Conservation (phyloP, 2,888 invertebrate species). For the Sisyra nigra region DNA sequence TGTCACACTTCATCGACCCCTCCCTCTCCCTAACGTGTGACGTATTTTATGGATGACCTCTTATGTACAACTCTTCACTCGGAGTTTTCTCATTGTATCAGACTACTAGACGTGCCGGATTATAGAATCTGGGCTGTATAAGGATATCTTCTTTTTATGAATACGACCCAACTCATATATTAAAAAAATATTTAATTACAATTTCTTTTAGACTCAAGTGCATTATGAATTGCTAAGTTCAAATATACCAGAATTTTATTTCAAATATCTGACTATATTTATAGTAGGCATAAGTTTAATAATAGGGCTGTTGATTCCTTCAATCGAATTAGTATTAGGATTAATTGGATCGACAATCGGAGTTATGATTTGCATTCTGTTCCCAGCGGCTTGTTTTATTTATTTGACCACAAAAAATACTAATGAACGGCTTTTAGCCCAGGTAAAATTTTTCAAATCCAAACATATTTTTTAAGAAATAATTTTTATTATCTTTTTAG, state of each 20-base stretch:
- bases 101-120: too few species aligned
- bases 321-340: slow-evolving; percentile 86
- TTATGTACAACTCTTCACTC: too few species aligned
- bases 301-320: slow-evolving; percentile 77
- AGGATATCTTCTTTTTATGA: too few species aligned
- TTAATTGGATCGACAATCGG: slow-evolving; percentile 92
- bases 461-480: slow-evolving; percentile 1
- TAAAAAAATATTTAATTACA: too few species aligned
- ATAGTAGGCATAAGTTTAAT: slow-evolving; percentile 63
- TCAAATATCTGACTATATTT: slow-evolving; percentile 64
- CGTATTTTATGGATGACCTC: too few species aligned
- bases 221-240: slow-evolving; percentile 44
- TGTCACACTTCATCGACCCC: too few species aligned
- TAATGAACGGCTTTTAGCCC: slow-evolving; percentile 67
- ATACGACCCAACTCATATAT: too few species aligned
- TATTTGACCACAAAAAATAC: slow-evolving; percentile 70
- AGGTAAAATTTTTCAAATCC: too few species aligned
- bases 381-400: slow-evolving; percentile 82
- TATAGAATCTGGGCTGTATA: too few species aligned
- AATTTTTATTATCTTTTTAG: slow-evolving; percentile 28
- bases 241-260: slow-evolving; percentile 72
- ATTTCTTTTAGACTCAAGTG: slow-evolving; percentile 37
- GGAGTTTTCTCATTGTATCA: too few species aligned
- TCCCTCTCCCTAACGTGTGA: too few species aligned
- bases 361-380: slow-evolving; percentile 79